A percentile compares a stretch with the other conserved stretches of the same genome.
These are phyloP conservation scores for Serranus cabrilla DNA, from an alignment of 2,797 vertebrate genomes.

Conservation along the genomic window DNA sequence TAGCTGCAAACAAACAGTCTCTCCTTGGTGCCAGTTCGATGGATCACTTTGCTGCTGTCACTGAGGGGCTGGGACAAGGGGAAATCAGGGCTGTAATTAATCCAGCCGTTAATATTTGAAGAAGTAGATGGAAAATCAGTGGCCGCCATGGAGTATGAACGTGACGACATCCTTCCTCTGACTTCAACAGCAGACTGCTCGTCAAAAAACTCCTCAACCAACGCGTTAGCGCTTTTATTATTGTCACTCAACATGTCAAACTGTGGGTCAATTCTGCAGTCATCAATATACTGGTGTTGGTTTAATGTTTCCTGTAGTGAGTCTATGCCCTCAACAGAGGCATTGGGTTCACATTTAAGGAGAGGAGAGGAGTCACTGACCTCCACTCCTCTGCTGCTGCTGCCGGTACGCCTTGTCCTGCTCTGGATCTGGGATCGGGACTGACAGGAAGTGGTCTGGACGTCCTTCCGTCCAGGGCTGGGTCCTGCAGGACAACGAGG, in stretches of 20 bases:
- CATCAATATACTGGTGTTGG: constrained; percentile 28
- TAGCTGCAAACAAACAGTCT: constrained; percentile 89
- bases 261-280: constrained; percentile 48
- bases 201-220: constrained; percentile 70
- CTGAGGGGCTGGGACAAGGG: constrained; percentile 12
- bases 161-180: constrained; percentile 56
- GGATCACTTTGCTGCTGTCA: constrained; percentile 66
- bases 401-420: constrained; percentile 56
- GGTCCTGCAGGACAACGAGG: constrained; percentile 33
- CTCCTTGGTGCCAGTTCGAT: constrained; percentile 81
- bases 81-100: constrained; percentile 22
- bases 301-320: constrained; percentile 50
- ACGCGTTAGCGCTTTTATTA: constrained; percentile 49
- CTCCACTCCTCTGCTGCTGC: constrained; percentile 82
- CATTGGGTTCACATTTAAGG: constrained; percentile 79
- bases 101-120: constrained; percentile 61
- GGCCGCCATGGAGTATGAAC: constrained; percentile 64
- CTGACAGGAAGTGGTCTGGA: constrained; percentile 44
- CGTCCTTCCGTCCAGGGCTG: constrained; percentile 45
- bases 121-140: constrained; percentile 69
- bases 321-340: constrained; percentile 58
- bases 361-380: constrained; percentile 88
- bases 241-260: constrained; percentile 68
- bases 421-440: constrained; percentile 40
- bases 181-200: constrained; percentile 24